Evolutionary conservation across 2,797 vertebrate genomes (phyloP), one percentile per base, ranked within the genome.

Genomic region (Lates japonicus): DNA sequence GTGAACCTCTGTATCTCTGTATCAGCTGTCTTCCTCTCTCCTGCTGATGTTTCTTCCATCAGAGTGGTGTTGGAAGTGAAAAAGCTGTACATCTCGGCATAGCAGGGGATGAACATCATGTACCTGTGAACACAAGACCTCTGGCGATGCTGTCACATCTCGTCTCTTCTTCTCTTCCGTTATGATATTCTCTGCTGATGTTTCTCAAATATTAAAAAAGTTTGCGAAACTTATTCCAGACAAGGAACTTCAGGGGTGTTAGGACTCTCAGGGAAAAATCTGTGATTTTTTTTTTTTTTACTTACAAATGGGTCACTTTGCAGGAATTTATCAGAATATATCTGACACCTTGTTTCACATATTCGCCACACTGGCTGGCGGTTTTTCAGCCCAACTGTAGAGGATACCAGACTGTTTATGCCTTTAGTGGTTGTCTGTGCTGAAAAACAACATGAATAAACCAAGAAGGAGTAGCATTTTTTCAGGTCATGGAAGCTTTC

Each of bases 51-150:
- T 68, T 76, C 33, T 74, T 60, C 62, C 65, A 54, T 73, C 76
- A 20, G 42, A 22, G 31, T 1, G 39, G n/a, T 10, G 80, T 80
- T 72, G 68, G 64, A 82, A 82, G 75, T 75, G 78, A 75, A 84
- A 52, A 78, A 82, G 78, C 83, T 72, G 76, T 49, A 51, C 54
- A 4, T 86, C 77, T 80, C 20, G 0, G 48, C 74, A 6, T 55
- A 67, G 82, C 79, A 25, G 77, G 83, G 80, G 82, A 22, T 46
- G 74, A 75, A 82, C 87, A 57, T 81, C 64, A 33, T 71, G 88
- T 84, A 90, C 86, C 89, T 91, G 89, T 68, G 84, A 90, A 89
- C 83, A 72, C 65, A 3, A 49, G 82, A 83, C 87, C 78, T 81
- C 75, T 60, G 81, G 88, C 70, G 17, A 66, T 51, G 76, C 85